phyloP scores from a whole-genome alignment of 1,140 invertebrate species.

The Spodoptera frugiperda region DNA sequence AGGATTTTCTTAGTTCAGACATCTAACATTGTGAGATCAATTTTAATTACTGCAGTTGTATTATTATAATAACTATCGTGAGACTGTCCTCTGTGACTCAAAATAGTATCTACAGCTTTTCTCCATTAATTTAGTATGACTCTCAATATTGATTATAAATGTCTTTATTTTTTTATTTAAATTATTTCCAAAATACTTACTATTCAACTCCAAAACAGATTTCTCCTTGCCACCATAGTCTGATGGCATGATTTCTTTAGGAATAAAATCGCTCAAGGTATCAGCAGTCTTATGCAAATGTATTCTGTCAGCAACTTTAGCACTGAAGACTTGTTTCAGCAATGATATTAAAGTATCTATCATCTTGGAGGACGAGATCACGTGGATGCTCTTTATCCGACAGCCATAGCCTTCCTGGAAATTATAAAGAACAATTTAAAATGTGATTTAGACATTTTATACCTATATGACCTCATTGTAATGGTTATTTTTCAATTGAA shows the following conservation, averaged over 20 bases:
- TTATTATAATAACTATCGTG: too few species aligned
- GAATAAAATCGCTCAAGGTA: constrained; percentile 81
- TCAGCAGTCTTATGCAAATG: constrained; percentile 78
- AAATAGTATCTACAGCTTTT: too few species aligned
- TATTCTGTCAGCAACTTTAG: constrained; percentile 81
- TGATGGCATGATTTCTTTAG: constrained; percentile 82
- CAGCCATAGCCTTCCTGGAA: constrained; percentile 87
- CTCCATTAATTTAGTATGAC: too few species aligned
- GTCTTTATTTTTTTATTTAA: background rate
- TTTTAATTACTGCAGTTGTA: too few species aligned
- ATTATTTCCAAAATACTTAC: constrained; percentile 51
- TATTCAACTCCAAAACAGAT: constrained; percentile 63
- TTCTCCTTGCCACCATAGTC: constrained; percentile 84
- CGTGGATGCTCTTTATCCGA: constrained; percentile 88
- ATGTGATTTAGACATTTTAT: too few species aligned
- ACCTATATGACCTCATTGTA: too few species aligned
- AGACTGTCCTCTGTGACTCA: too few species aligned
- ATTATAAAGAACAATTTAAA: background rate
- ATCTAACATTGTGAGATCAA: too few species aligned
- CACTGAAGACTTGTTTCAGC: constrained; percentile 80
- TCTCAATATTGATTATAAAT: too few species aligned
- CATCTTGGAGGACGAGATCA: constrained; percentile 83
- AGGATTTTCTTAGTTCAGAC: too few species aligned
- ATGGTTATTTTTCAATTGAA: too few species aligned
- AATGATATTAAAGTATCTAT: constrained; percentile 80